Evolutionary conservation across 2,797 vertebrate species (phyloP), one percentile per base, ranked within the genome.

Genomic region (Coccyzus lansbergi): DNA sequence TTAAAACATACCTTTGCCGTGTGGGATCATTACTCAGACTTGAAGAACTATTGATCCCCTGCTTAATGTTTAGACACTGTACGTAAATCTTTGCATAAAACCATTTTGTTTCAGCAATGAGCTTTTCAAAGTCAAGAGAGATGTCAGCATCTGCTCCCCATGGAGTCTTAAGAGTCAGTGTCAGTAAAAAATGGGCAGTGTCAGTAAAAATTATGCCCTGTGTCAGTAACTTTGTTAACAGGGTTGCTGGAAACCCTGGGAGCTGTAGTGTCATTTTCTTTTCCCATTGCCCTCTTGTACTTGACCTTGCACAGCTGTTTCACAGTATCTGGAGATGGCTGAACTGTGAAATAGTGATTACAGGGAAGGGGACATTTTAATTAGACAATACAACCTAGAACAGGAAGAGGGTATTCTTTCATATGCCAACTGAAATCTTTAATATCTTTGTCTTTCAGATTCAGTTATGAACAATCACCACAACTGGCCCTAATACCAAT

Each of bases 61-160:
- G 17, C 86, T 92, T 93, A 92, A 95, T 92, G 92, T 95, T 93
- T 92, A 96, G 89, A 88, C 88, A 63, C 90, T 95, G 81, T 95
- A 95, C 96, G 94, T 96, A 97, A 97, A 97, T 96, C 95, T 96
- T 95, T 95, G 93, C 92, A 92, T 93, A 95, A 96, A 95, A 36
- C 87, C 84, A 85, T 91, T 96, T 88, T 88, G 86, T 94, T 93
- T 95, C 84, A 92, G 88, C 95, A 86, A 63, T 75, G 62, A 96
- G 85, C 84, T 94, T 95, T 85, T 95, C 88, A 94, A 97, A 96
- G 83, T 95, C 94, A 93, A 95, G 79, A 88, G 83, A 95, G 78
- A 95, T 90, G 90, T 92, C 83, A 71, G 86, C 75, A 83, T 82
- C 68, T 76, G 82, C 86, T 96, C 94, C 92, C 93, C 93, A 92